Conservation (phyloP, 2,113 vertebrate species). For the Oreochromis tanganicae region DNA sequence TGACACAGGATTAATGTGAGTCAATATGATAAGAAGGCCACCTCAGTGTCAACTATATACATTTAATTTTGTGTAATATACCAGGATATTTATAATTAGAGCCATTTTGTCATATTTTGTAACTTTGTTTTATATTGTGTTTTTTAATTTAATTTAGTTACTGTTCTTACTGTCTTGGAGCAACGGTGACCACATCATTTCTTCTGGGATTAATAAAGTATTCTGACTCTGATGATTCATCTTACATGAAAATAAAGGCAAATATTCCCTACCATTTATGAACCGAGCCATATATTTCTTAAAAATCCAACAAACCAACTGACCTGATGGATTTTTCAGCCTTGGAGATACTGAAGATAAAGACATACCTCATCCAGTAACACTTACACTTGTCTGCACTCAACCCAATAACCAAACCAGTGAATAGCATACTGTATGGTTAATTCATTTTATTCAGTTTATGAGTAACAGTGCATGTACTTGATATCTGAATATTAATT, state of each 20-base stretch:
- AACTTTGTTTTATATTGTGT: background rate
- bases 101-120: background rate
- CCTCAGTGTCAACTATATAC: background rate
- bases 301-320: background rate
- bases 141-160: background rate
- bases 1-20: background rate
- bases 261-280: background rate
- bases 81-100: background rate
- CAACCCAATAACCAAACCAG: background rate
- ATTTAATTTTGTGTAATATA: background rate
- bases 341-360: background rate
- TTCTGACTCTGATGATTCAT: background rate
- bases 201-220: background rate
- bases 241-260: background rate
- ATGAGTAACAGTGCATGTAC: background rate
- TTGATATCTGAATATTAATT: conserved; percentile 8
- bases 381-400: background rate
- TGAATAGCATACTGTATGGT: background rate
- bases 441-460: background rate
- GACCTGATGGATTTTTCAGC: background rate
- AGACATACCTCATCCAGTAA: background rate
- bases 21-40: background rate
- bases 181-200: background rate
- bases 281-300: background rate
- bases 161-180: background rate